Evolutionary conservation across 2,888 invertebrate species (phyloP).

Genomic region (Calephelis perditalis): DNA sequence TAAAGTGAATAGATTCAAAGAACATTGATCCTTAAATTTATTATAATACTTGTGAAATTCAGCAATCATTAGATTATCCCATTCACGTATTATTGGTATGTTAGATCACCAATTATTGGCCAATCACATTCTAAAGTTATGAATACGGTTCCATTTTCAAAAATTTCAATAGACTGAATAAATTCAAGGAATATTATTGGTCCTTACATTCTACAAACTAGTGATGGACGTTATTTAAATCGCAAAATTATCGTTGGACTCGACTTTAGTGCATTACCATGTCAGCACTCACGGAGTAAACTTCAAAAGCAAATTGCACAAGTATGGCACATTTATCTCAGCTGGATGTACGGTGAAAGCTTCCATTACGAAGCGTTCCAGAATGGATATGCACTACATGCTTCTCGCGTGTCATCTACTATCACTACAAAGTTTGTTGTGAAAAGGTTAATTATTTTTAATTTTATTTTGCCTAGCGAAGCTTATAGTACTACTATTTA

Average conservation of each 20-base stretch:
- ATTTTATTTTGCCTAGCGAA: neutral
- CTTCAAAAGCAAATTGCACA: conserved; percentile 65
- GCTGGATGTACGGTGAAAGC: conserved; percentile 56
- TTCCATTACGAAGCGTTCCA: conserved; percentile 53
- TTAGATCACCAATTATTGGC: no score
- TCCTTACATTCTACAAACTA: conserved; percentile 6
- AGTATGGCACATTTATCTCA: conserved; percentile 59
- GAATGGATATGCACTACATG: conserved; percentile 69
- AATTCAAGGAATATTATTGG: neutral
- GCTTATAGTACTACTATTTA: no score
- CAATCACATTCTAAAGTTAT: no score
- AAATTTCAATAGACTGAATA: no score
- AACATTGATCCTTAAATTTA: neutral
- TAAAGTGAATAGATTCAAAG: no score
- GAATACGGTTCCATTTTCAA: no score
- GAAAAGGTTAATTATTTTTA: neutral
- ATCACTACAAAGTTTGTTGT: conserved; percentile 1
- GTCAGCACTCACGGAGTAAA: conserved; percentile 46
- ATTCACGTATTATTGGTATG: no score
- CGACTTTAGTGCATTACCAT: conserved; percentile 58
- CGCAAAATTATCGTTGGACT: conserved; percentile 47
- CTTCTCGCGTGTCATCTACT: neutral
- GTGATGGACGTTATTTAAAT: conserved; percentile 48
- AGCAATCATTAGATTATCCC: no score
- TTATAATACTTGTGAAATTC: no score